phyloP scores from a whole-genome alignment of 1,140 invertebrate species.

The Heliothis subflexa region DNA sequence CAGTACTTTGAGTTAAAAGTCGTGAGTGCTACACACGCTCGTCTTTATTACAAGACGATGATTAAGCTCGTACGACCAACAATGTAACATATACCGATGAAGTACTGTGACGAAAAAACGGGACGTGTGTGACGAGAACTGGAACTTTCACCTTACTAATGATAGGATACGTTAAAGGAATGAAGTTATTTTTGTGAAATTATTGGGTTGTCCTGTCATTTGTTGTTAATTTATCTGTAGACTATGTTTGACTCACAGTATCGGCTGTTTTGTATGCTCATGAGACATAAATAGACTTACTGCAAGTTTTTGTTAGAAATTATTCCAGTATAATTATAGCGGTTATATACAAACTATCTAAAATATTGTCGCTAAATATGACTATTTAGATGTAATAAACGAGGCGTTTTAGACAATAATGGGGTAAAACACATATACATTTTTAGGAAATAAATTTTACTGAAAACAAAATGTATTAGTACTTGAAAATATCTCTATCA shows the following conservation, averaged over 20 bases:
- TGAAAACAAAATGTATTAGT: background rate
- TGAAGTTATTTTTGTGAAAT: slow-evolving; percentile 19
- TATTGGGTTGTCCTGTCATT: background rate
- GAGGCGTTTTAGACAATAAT: no score
- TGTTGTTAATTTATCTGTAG: no score
- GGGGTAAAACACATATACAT: no score
- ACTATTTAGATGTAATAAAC: no score
- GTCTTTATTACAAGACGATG: background rate
- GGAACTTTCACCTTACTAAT: slow-evolving; percentile 18
- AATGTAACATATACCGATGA: background rate
- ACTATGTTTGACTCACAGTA: no score
- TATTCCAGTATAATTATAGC: no score
- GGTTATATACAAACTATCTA: no score
- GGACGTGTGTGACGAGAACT: background rate
- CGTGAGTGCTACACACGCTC: slow-evolving; percentile 30
- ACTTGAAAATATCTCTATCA: background rate
- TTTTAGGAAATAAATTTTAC: no score
- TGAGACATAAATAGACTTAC: no score
- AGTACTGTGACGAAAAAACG: background rate
- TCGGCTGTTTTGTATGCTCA: no score
- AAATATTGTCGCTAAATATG: no score
- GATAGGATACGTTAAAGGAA: background rate
- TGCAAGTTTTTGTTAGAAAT: no score
- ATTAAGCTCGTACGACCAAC: background rate
- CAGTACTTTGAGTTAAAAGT: background rate